phyloP scores from a whole-genome alignment of 2,113 vertebrate genomes.

The Lonchura striata region DNA sequence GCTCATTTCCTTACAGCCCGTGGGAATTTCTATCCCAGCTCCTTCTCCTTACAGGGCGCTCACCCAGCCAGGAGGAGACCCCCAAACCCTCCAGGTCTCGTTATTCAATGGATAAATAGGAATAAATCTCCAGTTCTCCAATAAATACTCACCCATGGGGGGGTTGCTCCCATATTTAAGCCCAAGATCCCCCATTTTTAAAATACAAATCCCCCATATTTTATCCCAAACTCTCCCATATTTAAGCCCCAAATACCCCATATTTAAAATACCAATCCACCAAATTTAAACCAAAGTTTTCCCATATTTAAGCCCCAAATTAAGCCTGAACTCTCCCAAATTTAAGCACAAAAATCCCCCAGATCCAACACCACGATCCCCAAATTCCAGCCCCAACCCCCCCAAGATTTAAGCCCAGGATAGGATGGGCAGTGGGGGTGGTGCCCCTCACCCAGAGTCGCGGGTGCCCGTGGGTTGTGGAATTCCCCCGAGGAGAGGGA shows the following conservation, averaged over 20 bases:
- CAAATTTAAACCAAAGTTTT: not conserved
- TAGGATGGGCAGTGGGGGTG: fast-evolving
- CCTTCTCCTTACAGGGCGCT: not conserved
- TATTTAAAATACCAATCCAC: not conserved
- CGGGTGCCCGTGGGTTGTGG: not conserved
- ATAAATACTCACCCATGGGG: not conserved
- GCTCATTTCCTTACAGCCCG: not conserved
- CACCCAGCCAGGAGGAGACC: not conserved
- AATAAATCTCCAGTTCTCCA: not conserved
- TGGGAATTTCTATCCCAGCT: not conserved
- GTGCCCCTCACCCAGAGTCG: not conserved
- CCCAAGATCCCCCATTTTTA: not conserved
- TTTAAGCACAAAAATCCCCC: not conserved
- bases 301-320: not conserved
- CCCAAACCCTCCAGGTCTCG: not conserved
- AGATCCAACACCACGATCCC: too few relatives aligned
- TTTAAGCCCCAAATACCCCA: not conserved
- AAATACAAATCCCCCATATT: not conserved
- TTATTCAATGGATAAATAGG: not conserved
- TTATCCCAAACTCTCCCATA: not conserved
- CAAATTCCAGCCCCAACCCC: not conserved
- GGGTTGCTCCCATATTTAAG: not conserved
- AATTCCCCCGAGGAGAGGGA: not conserved
- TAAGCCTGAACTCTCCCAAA: too few relatives aligned
- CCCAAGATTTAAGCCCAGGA: fast-evolving